These are phyloP conservation scores for Fratercula arctica DNA, from an alignment of 2,797 vertebrate genomes.

Conservation along the genomic window DNA sequence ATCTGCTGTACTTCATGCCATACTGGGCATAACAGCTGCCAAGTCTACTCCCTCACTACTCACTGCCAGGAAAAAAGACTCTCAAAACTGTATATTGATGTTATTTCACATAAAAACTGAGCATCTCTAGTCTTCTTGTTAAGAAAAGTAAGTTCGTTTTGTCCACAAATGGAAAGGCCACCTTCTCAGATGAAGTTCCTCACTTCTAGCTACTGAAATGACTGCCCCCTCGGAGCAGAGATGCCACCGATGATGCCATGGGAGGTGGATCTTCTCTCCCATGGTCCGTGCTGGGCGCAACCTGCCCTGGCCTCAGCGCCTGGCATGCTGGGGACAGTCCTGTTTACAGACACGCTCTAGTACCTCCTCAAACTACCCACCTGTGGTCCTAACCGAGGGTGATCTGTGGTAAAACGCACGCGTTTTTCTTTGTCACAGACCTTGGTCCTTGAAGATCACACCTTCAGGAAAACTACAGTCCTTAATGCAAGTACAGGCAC, in stretches of 20 bases:
- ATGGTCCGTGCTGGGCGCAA: not conserved
- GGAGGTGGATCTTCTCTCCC: not conserved
- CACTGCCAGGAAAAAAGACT: not conserved
- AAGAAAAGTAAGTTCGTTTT: not conserved
- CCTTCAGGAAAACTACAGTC: not conserved
- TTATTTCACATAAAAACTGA: not conserved
- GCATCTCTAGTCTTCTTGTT: not conserved
- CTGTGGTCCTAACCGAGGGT: not conserved
- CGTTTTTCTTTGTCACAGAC: not conserved
- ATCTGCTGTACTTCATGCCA: not conserved
- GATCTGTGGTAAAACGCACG: not conserved
- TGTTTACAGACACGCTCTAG: not conserved
- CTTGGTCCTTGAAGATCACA: not conserved
- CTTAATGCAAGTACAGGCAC: not conserved
- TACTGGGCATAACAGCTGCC: not conserved
- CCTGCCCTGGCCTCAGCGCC: not conserved
- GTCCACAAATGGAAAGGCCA: not conserved
- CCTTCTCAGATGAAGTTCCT: not conserved
- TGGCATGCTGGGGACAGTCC: not conserved
- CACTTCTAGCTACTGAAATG: not conserved
- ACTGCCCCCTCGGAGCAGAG: too few relatives aligned
- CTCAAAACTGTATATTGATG: not conserved
- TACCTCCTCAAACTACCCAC: not conserved
- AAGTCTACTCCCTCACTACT: not conserved
- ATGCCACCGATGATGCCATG: not conserved